Conservation (phyloP, 1,140 invertebrate species). For the Diachasma alloeum region DNA sequence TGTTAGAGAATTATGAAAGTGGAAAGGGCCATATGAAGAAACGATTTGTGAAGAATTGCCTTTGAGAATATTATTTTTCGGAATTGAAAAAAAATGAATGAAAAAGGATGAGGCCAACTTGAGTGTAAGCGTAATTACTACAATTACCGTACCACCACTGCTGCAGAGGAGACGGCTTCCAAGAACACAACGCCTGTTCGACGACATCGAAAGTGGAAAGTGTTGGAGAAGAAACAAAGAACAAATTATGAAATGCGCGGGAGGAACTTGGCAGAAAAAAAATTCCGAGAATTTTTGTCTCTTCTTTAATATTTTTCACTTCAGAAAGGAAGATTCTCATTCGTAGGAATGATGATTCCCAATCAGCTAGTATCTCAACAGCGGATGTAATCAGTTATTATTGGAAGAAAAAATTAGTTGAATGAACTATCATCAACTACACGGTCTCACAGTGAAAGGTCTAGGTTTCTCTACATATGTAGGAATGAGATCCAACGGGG, state of each 20-base stretch:
- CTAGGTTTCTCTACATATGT: neutral
- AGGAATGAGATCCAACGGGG: neutral
- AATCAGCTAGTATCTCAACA: too few relatives aligned
- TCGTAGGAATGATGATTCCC: too few relatives aligned
- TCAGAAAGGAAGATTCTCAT: too few relatives aligned
- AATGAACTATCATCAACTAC: neutral
- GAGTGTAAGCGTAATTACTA: constrained; percentile 50
- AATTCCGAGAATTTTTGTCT: neutral
- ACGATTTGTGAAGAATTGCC: neutral
- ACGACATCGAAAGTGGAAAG: constrained; percentile 34
- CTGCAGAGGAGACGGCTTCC: constrained; percentile 45
- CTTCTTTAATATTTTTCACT: neutral
- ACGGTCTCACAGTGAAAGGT: neutral
- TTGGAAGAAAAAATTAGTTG: too few relatives aligned
- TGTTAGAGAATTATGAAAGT: neutral
- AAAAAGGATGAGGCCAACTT: constrained; percentile 8
- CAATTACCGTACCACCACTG: constrained; percentile 54
- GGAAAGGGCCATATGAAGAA: neutral
- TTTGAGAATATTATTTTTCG: neutral
- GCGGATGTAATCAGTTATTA: too few relatives aligned
- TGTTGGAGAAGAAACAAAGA: constrained; percentile 4
- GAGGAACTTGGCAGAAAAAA: neutral
- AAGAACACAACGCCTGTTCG: constrained; percentile 43
- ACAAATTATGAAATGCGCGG: constrained; percentile 6
- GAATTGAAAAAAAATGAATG: neutral